Evolutionary conservation across 2,797 vertebrate genomes (phyloP).

Genomic region (Tapera naevia): DNA sequence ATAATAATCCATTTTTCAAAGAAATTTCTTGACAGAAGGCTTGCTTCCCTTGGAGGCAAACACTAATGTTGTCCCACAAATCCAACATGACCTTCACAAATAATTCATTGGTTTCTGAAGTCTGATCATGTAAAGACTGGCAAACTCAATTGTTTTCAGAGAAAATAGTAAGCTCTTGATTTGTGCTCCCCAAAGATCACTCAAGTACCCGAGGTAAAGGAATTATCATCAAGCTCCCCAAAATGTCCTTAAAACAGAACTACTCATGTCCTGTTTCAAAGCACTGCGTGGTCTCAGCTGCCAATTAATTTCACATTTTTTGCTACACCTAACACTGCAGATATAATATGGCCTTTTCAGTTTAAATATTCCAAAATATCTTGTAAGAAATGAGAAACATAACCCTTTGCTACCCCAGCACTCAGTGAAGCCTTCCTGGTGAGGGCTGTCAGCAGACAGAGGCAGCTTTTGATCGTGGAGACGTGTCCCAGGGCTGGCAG

Average conservation of each 20-base stretch:
- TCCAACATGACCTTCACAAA: slow-evolving; percentile 28
- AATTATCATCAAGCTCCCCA: neutral
- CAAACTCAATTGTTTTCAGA: neutral
- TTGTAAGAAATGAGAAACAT: neutral
- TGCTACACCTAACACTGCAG: accelerated
- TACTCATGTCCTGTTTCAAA: accelerated
- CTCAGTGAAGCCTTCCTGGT: neutral
- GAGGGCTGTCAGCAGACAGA: neutral
- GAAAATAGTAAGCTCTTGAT: neutral
- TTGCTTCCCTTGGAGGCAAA: slow-evolving; percentile 25
- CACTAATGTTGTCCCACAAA: neutral
- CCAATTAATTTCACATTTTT: neutral
- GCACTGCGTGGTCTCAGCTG: neutral
- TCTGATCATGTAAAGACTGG: neutral
- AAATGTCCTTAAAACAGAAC: neutral
- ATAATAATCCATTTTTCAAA: slow-evolving; percentile 24
- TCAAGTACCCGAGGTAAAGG: neutral
- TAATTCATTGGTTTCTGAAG: slow-evolving; percentile 8
- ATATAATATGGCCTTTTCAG: neutral
- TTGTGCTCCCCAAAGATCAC: neutral
- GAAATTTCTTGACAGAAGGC: slow-evolving; percentile 2
- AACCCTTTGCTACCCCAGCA: neutral
- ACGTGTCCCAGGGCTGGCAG: neutral
- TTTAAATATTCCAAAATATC: neutral
- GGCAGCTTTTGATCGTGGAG: neutral